Evolutionary conservation across 1,140 invertebrate genomes (phyloP).

Genomic region (Drosophila tristis): DNA sequence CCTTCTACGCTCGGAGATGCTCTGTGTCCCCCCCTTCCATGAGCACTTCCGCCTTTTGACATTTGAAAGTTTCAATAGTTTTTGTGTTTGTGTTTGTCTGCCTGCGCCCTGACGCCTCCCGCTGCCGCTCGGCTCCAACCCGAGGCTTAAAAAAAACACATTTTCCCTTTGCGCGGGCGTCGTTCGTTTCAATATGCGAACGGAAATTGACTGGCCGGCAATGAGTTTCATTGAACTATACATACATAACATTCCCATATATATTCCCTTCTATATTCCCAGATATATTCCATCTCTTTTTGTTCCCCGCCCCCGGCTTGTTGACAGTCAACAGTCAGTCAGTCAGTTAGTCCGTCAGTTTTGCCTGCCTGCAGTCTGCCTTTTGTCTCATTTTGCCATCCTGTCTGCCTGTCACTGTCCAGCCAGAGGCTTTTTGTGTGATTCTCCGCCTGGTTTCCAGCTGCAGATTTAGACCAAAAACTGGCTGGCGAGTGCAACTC

Average conservation of each 20-base stretch:
- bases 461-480: neutral
- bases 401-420: slow-evolving; percentile 32
- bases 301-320: neutral
- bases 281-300: neutral
- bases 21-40: neutral
- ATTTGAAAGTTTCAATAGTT: slow-evolving; percentile 66
- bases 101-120: slow-evolving; percentile 1
- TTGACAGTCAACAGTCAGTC: slow-evolving; percentile 45
- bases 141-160: slow-evolving; percentile 52
- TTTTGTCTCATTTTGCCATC: slow-evolving; percentile 64
- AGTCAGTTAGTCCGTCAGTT: slow-evolving; percentile 34
- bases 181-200: slow-evolving; percentile 23
- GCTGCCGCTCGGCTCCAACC: neutral
- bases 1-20: neutral
- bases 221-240: slow-evolving; percentile 21
- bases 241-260: neutral
- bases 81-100: slow-evolving; percentile 22
- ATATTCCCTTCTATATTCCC: too few species aligned
- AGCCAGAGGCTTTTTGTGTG: slow-evolving; percentile 3
- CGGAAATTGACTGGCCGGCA: slow-evolving; percentile 76
- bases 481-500: too few species aligned
- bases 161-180: slow-evolving; percentile 27
- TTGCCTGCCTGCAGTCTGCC: slow-evolving; percentile 20
- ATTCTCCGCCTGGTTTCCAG: neutral
- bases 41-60: slow-evolving; percentile 52